Percentiles rank a stretch among this genome's conserved stretches.
Conservation (phyloP, 2,888 invertebrate species). For the Malachius bipustulatus region DNA sequence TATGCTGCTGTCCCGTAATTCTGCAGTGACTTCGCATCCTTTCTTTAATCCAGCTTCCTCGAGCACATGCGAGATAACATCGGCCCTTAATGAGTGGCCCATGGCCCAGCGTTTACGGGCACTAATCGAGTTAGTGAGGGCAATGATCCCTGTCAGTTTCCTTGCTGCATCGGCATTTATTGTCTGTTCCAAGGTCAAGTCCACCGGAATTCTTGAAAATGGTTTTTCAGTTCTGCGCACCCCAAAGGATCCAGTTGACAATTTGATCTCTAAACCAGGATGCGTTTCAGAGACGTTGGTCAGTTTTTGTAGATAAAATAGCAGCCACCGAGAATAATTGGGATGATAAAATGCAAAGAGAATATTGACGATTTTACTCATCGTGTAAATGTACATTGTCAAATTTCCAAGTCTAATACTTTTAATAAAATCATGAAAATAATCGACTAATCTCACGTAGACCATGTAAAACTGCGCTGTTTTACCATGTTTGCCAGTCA, state of each 20-base stretch:
- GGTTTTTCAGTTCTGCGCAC: slow-evolving; percentile 15
- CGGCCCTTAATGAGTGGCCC: slow-evolving; percentile 19
- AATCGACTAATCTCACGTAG: slow-evolving; percentile 6
- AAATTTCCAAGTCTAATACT: slow-evolving; percentile 13
- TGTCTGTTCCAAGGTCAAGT: slow-evolving; percentile 18
- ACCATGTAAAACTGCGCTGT: slow-evolving; percentile 6
- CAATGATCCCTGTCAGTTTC: slow-evolving; percentile 18
- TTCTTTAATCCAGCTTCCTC: slow-evolving; percentile 13
- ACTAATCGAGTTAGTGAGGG: slow-evolving; percentile 21
- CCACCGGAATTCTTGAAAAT: slow-evolving; percentile 20
- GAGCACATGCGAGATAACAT: slow-evolving; percentile 15
- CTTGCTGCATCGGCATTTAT: slow-evolving; percentile 17
- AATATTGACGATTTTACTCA: slow-evolving; percentile 13
- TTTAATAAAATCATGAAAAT: not conserved
- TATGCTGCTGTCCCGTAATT: slow-evolving; percentile 16
- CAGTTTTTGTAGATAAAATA: slow-evolving; percentile 16
- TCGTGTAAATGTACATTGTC: slow-evolving; percentile 9
- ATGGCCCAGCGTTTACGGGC: slow-evolving; percentile 18
- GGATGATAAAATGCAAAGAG: slow-evolving; percentile 17
- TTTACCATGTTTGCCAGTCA: slow-evolving; percentile 9
- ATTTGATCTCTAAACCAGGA: slow-evolving; percentile 14
- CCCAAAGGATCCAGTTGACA: slow-evolving; percentile 13
- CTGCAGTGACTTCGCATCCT: slow-evolving; percentile 19
- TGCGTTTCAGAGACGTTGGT: slow-evolving; percentile 16
- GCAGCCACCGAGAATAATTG: slow-evolving; percentile 17